phyloP scores from a whole-genome alignment of 2,888 invertebrate species.

The Pristionchus exspectatus region DNA sequence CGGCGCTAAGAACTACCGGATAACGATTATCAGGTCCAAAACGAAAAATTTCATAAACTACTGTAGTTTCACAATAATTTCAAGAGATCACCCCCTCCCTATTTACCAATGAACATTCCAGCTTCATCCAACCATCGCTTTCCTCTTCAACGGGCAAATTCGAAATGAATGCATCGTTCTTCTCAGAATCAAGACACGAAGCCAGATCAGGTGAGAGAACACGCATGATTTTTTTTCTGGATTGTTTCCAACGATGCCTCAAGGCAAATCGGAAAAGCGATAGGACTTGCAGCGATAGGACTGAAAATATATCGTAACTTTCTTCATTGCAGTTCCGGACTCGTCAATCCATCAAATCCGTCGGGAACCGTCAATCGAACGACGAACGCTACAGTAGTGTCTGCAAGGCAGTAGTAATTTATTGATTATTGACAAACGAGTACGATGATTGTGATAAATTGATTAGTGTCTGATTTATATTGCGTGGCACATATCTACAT shows the following conservation, averaged over 20 bases:
- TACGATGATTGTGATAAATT: not conserved
- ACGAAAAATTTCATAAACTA: not conserved
- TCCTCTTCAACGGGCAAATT: slow-evolving; percentile 48
- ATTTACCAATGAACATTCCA: not conserved
- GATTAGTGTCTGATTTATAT: not conserved
- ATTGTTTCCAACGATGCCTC: too few relatives aligned
- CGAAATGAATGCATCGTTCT: slow-evolving; percentile 33
- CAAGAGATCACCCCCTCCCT: not conserved
- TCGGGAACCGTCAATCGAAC: slow-evolving; percentile 22
- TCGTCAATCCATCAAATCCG: slow-evolving; percentile 19
- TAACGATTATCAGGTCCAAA: not conserved
- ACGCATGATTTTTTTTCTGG: not conserved
- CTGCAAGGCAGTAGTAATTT: not conserved
- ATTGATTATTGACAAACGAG: not conserved
- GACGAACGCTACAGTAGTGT: not conserved
- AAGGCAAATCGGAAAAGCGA: too few relatives aligned
- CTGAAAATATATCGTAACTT: not conserved
- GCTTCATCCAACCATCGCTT: slow-evolving; percentile 43
- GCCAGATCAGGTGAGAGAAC: not conserved
- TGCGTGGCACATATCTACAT: too few relatives aligned
- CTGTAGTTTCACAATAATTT: not conserved
- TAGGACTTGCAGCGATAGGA: too few relatives aligned
- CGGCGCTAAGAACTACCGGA: not conserved
- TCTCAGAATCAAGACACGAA: slow-evolving; percentile 1
- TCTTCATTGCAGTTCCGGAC: not conserved